Evolutionary conservation across 2,113 vertebrate genomes (phyloP).

Genomic region (Neofelis nebulosa): DNA sequence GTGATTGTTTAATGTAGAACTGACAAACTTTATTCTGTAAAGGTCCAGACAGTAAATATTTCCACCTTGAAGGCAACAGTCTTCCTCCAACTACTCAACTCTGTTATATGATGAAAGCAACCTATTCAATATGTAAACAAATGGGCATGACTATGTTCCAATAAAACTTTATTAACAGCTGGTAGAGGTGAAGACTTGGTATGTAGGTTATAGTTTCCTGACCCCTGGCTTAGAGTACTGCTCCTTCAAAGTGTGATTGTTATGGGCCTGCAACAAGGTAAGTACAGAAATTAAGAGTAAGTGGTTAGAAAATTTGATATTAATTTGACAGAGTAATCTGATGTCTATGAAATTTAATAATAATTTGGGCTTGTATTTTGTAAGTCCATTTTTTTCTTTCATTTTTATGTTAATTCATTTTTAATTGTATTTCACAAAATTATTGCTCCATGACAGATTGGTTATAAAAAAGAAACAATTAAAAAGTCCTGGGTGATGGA

Average conservation of each 20-base stretch:
- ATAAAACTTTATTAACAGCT: not conserved
- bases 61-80: not conserved
- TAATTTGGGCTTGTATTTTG: not conserved
- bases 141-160: not conserved
- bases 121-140: not conserved
- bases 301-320: not conserved
- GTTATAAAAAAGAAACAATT: not conserved
- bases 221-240: not conserved
- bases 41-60: not conserved
- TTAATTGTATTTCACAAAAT: not conserved
- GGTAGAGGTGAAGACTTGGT: not conserved
- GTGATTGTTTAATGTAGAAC: not conserved
- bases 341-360: not conserved
- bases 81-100: not conserved
- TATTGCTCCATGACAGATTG: not conserved
- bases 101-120: not conserved
- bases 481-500: not conserved
- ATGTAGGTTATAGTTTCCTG: not conserved
- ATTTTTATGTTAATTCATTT: slow-evolving; percentile 4
- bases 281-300: not conserved
- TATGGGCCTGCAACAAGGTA: not conserved
- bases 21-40: not conserved
- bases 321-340: not conserved
- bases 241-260: not conserved
- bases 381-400: not conserved